Evolutionary conservation across 2,797 vertebrate species (phyloP).

Genomic region (Hybognathus amarus): DNA sequence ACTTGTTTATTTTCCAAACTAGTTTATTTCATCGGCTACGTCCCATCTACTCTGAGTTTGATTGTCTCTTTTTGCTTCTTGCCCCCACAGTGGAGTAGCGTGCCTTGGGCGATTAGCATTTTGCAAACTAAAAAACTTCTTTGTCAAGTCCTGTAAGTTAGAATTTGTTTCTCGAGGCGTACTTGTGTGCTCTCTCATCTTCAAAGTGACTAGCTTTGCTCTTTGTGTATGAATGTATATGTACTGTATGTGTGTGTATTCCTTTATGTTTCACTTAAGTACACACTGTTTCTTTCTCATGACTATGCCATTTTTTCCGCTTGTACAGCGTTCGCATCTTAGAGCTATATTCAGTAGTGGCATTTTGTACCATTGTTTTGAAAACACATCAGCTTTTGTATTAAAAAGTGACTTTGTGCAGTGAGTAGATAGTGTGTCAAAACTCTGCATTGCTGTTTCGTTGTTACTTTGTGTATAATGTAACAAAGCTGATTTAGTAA

Average conservation of each 20-base stretch:
- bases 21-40: slow-evolving; percentile 40
- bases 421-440: neutral
- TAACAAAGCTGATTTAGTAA: neutral
- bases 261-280: slow-evolving; percentile 8
- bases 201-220: slow-evolving; percentile 28
- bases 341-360: neutral
- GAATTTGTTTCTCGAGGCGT: slow-evolving; percentile 13
- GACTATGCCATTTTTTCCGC: neutral
- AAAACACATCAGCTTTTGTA: neutral
- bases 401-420: neutral
- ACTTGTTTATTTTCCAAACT: slow-evolving; percentile 50
- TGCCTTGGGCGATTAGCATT: slow-evolving; percentile 36
- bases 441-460: neutral
- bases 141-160: slow-evolving; percentile 26
- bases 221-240: neutral
- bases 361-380: neutral
- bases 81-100: neutral
- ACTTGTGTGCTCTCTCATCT: slow-evolving; percentile 16
- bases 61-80: slow-evolving; percentile 21
- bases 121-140: slow-evolving; percentile 25
- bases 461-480: neutral
- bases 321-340: neutral
- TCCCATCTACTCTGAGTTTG: slow-evolving; percentile 48
- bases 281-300: neutral
- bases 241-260: neutral